These are phyloP conservation scores for Tubulanus polymorphus DNA, from an alignment of 2,888 invertebrate genomes.

Conservation along the genomic window DNA sequence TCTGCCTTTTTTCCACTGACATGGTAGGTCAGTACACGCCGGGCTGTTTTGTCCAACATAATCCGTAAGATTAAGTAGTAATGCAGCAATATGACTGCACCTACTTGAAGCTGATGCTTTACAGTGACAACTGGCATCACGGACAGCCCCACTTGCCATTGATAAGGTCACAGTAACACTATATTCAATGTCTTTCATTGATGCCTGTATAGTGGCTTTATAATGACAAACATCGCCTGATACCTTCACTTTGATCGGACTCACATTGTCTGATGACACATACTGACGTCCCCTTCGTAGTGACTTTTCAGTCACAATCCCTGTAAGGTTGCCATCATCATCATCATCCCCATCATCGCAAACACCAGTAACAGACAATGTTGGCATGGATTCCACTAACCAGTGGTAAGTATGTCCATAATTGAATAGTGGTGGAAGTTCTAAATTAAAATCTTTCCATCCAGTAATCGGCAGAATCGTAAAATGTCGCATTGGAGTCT, in stretches of 20 bases:
- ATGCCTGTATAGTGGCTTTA: neutral
- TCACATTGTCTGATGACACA: slow-evolving; percentile 1
- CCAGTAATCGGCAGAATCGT: neutral
- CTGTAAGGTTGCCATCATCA: neutral
- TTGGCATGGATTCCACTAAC: neutral
- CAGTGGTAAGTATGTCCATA: slow-evolving; percentile 2
- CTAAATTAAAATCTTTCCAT: neutral
- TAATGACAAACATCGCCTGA: neutral
- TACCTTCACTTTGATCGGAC: neutral
- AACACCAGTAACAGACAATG: neutral
- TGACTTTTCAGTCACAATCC: neutral
- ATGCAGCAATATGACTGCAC: slow-evolving; percentile 1
- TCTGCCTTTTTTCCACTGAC: neutral
- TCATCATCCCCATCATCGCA: neutral
- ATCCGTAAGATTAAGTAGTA: neutral
- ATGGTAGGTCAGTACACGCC: neutral
- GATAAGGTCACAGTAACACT: slow-evolving; percentile 4
- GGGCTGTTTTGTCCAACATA: neutral
- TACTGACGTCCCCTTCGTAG: neutral
- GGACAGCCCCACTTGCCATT: neutral
- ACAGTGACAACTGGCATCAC: slow-evolving; percentile 1
- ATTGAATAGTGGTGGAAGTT: neutral
- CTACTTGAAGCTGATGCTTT: neutral
- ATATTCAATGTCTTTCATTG: neutral
- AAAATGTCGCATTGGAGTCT: no score